Base-by-base conservation (phyloP, 2,113 vertebrate species). In the Tyrannus savana region DNA sequence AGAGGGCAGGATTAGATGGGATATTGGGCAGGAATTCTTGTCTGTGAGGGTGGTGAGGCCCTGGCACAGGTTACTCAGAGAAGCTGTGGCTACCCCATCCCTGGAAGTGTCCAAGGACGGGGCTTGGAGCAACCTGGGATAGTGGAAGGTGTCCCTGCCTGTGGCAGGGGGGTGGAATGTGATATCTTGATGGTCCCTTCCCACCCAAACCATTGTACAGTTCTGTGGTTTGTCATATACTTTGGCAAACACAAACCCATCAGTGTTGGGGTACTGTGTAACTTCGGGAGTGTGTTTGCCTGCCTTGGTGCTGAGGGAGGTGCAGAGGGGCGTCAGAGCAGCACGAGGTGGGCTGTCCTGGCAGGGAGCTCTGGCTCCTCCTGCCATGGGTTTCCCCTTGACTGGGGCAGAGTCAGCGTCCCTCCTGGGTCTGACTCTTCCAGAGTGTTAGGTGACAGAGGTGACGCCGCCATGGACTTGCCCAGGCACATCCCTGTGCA, bases 401-500 rank as follows among this genome's bases (percentile, higher is more conserved):
- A 6, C 62, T 3, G 9, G 16, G 63, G 49, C 15, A 25, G 12
- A 19, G 11, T 12, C 42, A 3, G 0, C 24, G 14, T 39, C 39
- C 24, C 37, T 53, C 31, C 50, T 25, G 12, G 66, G 23, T 39
- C 44, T 30, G 15, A 0, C 4, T 37, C 16, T 60, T 60, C 22
- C 79, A 7, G 27, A 4, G 42, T 1, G 1, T 3, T 7, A 6
- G 39, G 58, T 10, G 8, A 2, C 4, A 12, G 27, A 19, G 35
- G 62, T 4, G 5, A 4, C 4, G 2, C 0, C 5, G 0, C 33
- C n/a, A 22, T 5, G 44, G 64, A 1, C 31, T 2, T 2, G 71
- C 24, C 30, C 1, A 2, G 6, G 24, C 2, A 4, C 35, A 7
- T 42, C 55, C 14, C 3, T 0, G 37, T 0, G 30, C 31, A 4